phyloP scores from a whole-genome alignment of 2,888 invertebrate species.

The Callinectes sapidus region DNA sequence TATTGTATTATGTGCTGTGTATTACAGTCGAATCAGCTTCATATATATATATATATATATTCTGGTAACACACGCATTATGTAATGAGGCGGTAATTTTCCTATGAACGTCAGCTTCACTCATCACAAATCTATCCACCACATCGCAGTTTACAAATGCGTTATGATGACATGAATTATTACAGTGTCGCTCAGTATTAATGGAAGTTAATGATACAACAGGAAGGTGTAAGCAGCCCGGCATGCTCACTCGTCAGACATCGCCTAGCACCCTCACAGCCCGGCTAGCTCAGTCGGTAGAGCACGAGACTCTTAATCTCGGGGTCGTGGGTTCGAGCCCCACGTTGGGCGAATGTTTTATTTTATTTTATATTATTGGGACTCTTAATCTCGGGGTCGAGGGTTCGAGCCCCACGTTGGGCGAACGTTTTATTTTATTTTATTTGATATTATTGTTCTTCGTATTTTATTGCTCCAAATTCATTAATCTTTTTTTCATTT shows the following conservation, averaged over 20 bases:
- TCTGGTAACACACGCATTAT: too few species aligned
- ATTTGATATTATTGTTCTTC: too few species aligned
- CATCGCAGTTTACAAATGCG: background rate
- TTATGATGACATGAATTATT: background rate
- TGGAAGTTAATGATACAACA: background rate
- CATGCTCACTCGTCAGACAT: background rate
- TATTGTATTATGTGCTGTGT: background rate
- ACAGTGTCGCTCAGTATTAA: background rate
- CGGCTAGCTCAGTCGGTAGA: slow-evolving; percentile 73
- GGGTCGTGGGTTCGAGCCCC: slow-evolving; percentile 73
- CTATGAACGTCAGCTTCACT: background rate
- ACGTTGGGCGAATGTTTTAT: slow-evolving; percentile 63
- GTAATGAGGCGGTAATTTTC: background rate
- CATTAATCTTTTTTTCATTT: too few species aligned
- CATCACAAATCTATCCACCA: background rate
- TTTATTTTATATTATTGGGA: slow-evolving; percentile 23
- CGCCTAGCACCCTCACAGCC: slow-evolving; percentile 28
- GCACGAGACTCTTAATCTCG: slow-evolving; percentile 73
- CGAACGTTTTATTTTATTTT: background rate
- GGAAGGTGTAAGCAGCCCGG: background rate
- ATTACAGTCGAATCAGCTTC: too few species aligned
- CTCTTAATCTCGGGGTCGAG: slow-evolving; percentile 73
- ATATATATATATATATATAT: too few species aligned
- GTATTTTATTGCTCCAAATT: too few species aligned
- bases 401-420: slow-evolving; percentile 73